Base-by-base conservation (phyloP, 2,888 invertebrate genomes). In the Drosophila gaucha region DNA sequence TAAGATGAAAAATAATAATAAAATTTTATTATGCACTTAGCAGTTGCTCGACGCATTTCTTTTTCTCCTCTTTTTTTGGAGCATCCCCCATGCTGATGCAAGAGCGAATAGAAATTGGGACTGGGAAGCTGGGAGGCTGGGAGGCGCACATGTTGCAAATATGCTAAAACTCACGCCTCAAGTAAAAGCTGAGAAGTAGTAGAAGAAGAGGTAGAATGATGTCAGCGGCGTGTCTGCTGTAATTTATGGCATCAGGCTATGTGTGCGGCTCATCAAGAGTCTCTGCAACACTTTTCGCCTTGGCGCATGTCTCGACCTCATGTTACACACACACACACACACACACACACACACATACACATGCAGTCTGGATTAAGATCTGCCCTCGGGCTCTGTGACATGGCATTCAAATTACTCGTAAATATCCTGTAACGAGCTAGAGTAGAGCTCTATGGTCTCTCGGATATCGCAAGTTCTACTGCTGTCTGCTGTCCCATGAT, bases 1-100 rank as follows among this genome's bases (percentile, higher is more conserved):
- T 39, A 63, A 74, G 84, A 74, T 54, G 35, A 41, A 67, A 70
- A 74, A 79, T 79, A 76, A 80, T 74, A 80, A 80, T 74, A 80
- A 57, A 86, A 80, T 83, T 82, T 76, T 82, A 86, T 86, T 83
- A 83, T 86, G 80, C 85, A 80, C 78, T 80, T 84, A 74, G 78
- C 65, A 72, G 64, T 77, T 67, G 62, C 64, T 70, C 38, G 46
- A 64, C 70, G 67, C 65, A 52, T 26, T 41, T 14, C 28, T 47
- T 65, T 63, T 60, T 55, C 35, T 52, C 8, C 8, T 8, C 30
- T 63, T 58, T 66, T 58, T 51, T 43, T 3, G 16, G 43, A 6
- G 35, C 50, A 51, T 59, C n/a, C 49, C 49, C 39, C 54, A 47
- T 50, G 65, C 58, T 51, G 67, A 56, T 41, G 63, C 52, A 20